Base-by-base conservation (phyloP, 1,140 invertebrate genomes). In the Gryon sp. region DNA sequence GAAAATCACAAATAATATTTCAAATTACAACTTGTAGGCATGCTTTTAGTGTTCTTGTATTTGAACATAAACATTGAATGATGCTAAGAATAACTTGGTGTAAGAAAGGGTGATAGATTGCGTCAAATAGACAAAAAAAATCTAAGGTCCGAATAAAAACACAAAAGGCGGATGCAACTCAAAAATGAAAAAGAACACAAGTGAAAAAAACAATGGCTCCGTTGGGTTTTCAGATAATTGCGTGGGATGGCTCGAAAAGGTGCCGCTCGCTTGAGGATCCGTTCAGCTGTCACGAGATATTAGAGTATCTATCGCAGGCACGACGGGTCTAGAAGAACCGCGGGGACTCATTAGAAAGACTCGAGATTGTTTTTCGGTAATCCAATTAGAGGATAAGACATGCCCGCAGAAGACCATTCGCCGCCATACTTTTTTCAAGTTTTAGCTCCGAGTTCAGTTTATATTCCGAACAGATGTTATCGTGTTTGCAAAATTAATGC, bases 161-260 rank as follows among this genome's bases (percentile, higher is more conserved):
- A 46, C 34, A 55, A 60, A 36, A 34, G 15, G 11, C 60, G 60
- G 57, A 62, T 55, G 57, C 60, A n/a, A 41, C 28, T 45, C 30
- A 36, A 76, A 48, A 70, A 48, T 45, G 57, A 78, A 70, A 65
- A 48, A 18, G 28, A 43, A 8, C 2, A 8, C 14, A 11, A 16
- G n/a, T 2, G n/a, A 43, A 79, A 79, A 76, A 79, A 81, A 83
- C 78, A 83, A 84, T 80, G 75, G 72, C 41, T n/a, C 55, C 66
- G 57, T 65, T 53, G 68, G 78, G 78, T 81, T 85, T 81, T 81
- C 78, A 80, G 80, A 82, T 86, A 86, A 87, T 86, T 84, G 81
- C 79, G 72, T 50, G 60, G 79, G 83, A 86, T 80, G 78, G 83
- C 75, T 82, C 68, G 78, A 82, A 84, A 86, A 85, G 84, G 80